Conservation (phyloP, 2,888 invertebrate species). For the Alentia gelatinosa region DNA sequence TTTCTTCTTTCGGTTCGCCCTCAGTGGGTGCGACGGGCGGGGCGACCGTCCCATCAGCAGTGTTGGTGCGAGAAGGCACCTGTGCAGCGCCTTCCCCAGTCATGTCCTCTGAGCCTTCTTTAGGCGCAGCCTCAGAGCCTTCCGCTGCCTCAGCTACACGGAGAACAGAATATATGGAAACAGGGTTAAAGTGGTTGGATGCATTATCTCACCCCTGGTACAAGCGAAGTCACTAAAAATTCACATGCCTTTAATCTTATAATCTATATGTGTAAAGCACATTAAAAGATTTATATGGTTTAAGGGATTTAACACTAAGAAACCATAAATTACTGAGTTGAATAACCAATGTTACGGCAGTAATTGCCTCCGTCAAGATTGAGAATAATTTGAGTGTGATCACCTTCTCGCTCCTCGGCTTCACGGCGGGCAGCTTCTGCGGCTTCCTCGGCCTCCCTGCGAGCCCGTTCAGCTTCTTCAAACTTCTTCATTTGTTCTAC, state of each 20-base stretch:
- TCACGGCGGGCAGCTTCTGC: slow-evolving; percentile 70
- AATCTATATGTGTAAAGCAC: too few species aligned
- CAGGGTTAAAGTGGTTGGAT: too few species aligned
- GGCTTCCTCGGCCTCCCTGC: slow-evolving; percentile 73
- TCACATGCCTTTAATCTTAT: too few species aligned
- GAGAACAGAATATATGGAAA: too few species aligned
- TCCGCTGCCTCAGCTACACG: slow-evolving; percentile 42
- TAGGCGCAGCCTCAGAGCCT: slow-evolving; percentile 5
- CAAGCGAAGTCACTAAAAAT: too few species aligned
- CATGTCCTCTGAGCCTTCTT: slow-evolving; percentile 22
- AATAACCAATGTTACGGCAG: too few species aligned
- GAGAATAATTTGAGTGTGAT: too few species aligned
- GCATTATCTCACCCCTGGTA: too few species aligned
- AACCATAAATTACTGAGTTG: too few species aligned
- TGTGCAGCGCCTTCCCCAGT: neutral
- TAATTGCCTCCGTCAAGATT: too few species aligned
- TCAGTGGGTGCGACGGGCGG: slow-evolving; percentile 8
- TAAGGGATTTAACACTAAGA: too few species aligned
- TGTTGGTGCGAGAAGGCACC: neutral
- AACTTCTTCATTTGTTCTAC: slow-evolving; percentile 78
- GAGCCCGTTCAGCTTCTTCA: slow-evolving; percentile 76
- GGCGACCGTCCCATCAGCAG: neutral
- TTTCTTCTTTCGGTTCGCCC: neutral
- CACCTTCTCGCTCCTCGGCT: slow-evolving; percentile 65
- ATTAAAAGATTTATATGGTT: too few species aligned